A percentile compares a stretch with the other conserved stretches of the same genome.
Evolutionary conservation across 2,888 invertebrate genomes (phyloP).

Genomic region (Rhabditoides inermis): DNA sequence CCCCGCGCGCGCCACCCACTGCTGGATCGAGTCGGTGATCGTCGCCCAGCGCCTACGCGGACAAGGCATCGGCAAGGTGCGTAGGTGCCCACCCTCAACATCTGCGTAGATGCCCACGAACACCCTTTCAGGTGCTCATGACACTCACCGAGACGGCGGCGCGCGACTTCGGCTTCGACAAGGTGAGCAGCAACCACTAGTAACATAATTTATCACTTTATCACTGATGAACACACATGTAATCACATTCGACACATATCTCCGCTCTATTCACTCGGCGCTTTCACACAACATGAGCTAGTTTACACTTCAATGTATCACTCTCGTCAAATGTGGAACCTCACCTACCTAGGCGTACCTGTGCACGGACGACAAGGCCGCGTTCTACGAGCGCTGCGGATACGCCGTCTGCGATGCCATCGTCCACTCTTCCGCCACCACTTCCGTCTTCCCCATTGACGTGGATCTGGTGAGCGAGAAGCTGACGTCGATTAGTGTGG

Average conservation of each 20-base stretch:
- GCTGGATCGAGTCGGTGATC: constrained; percentile 43
- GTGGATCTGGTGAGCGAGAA: background rate
- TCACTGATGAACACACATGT: too few relatives aligned
- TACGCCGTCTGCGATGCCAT: constrained; percentile 40
- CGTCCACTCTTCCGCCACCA: constrained; percentile 28
- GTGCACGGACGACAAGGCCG: constrained; percentile 54
- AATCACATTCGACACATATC: too few relatives aligned
- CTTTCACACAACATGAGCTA: background rate
- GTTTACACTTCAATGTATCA: background rate
- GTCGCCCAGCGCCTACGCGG: constrained; percentile 22
- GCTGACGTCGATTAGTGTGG: too few relatives aligned
- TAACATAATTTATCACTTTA: background rate
- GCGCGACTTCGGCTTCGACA: constrained; percentile 16
- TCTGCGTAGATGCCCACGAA: too few relatives aligned
- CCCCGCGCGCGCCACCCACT: constrained; percentile 21
- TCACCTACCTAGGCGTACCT: constrained; percentile 43
- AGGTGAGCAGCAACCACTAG: constrained; percentile 13
- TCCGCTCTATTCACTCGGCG: background rate
- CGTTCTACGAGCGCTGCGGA: constrained; percentile 54
- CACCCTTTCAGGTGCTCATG: too few relatives aligned
- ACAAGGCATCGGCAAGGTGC: constrained; percentile 53
- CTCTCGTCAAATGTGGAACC: background rate
- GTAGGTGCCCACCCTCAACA: too few relatives aligned
- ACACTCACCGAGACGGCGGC: constrained; percentile 46
- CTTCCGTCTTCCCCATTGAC: constrained; percentile 24